phyloP scores from a whole-genome alignment of 2,888 invertebrate species.

The Arctia plantaginis region DNA sequence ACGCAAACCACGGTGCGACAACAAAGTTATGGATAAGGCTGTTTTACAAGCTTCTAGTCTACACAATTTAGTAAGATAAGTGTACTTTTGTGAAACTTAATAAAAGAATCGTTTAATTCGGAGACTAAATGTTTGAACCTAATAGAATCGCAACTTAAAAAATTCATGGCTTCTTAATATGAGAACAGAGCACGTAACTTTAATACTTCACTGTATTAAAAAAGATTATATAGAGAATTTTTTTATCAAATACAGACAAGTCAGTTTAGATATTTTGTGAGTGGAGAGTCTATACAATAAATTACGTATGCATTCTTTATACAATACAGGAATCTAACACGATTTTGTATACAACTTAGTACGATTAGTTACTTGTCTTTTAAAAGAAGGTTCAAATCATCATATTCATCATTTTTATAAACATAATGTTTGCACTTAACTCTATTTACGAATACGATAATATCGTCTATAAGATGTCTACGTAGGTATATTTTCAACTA shows the following conservation, averaged over 20 bases:
- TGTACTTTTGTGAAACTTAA: slow-evolving; percentile 26
- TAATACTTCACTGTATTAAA: not conserved
- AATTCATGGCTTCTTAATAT: not conserved
- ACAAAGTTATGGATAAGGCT: slow-evolving; percentile 51
- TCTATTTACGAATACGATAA: not conserved
- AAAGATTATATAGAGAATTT: too few species aligned
- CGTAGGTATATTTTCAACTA: not conserved
- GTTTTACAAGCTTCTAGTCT: slow-evolving; percentile 46
- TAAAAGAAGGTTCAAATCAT: not conserved
- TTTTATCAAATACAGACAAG: too few species aligned
- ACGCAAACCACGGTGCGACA: slow-evolving; percentile 62
- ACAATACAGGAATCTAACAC: not conserved
- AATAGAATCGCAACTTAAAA: slow-evolving; percentile 20
- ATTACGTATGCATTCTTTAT: not conserved
- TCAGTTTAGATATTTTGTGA: too few species aligned
- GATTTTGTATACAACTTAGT: not conserved
- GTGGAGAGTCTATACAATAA: not conserved
- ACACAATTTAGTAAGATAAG: slow-evolving; percentile 36
- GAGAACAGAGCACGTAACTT: not conserved
- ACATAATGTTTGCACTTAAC: not conserved
- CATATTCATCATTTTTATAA: not conserved
- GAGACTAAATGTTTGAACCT: slow-evolving; percentile 17
- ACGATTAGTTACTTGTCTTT: not conserved
- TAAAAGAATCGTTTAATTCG: slow-evolving; percentile 14
- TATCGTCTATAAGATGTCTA: not conserved